Base-by-base conservation (phyloP, 2,113 vertebrate species). In the Phylloscopus whistleri region DNA sequence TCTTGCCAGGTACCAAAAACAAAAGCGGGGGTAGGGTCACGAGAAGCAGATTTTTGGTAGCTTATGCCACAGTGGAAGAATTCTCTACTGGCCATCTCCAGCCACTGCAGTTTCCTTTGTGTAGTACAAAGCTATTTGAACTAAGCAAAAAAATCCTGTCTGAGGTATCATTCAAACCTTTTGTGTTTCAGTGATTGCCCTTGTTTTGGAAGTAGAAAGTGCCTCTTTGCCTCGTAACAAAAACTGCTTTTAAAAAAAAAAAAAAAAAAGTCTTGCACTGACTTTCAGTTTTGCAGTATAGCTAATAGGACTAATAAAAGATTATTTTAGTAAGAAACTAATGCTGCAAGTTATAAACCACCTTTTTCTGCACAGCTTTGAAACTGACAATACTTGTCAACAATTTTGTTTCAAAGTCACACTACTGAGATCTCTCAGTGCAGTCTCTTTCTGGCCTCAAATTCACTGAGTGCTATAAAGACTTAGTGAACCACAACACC, bases 11-110 rank as follows among this genome's bases (percentile, higher is more conserved):
- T 70, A 48, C 2, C 7, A 30, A 58, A n/a, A 43, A 48, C 37
- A 33, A 52, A 67, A 2, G 1, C 2, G 3, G 2, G 2, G 6
- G 5, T 3, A 6, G 3, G 3, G 4, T 41, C 15, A 69, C 23
- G 13, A 49, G 16, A n/a, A 79, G 8, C 2, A 8, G 31, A 53
- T 63, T 53, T 64, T 35, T 5, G 2, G 4, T n/a, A 52, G 30
- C 10, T 15, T 66, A 56, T 2, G 16, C 13, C 59, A 39, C 10
- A 64, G 37, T 8, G 4, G 13, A 5, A 93, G 15, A 55, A 84
- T 23, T 67, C 43, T 72, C 84, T 52, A 48, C 30, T 7, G 30
- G 30, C 13, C 23, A 23, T 16, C 26, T 73, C 44, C 39, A 63
- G 82, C 26, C 30, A 63, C 48, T n/a, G 19, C 31, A 9, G 12